Percentiles rank a stretch among this genome's conserved stretches.
phyloP scores from a whole-genome alignment of 2,797 vertebrate species.

The Gallinago stenura region DNA sequence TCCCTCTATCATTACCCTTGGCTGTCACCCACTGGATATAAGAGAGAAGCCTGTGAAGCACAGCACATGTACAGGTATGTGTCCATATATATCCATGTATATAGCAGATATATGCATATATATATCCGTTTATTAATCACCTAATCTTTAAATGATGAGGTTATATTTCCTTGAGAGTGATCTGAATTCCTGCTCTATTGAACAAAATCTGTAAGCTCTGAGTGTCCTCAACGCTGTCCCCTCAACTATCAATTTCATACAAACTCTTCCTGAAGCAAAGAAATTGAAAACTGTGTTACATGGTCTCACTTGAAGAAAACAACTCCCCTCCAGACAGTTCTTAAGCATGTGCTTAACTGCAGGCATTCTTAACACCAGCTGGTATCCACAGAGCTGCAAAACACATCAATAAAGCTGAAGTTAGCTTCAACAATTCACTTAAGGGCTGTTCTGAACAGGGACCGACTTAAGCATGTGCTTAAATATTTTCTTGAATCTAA shows the following conservation, averaged over 20 bases:
- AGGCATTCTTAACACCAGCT: not conserved
- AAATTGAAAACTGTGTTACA: not conserved
- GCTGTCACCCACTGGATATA: not conserved
- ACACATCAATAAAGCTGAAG: not conserved
- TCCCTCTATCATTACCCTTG: not conserved
- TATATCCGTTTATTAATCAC: not conserved
- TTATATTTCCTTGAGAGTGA: not conserved
- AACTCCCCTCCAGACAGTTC: not conserved
- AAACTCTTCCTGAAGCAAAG: not conserved
- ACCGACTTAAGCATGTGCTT: conserved; percentile 13
- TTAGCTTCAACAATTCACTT: not conserved
- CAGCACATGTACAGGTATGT: not conserved
- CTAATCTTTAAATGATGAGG: not conserved
- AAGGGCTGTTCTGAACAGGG: not conserved
- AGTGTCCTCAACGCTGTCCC: rapidly evolving
- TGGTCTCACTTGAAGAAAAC: not conserved
- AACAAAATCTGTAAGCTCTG: not conserved
- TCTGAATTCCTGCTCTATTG: not conserved
- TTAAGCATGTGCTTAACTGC: not conserved
- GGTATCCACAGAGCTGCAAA: conserved; percentile 9
- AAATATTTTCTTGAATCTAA: conserved; percentile 45
- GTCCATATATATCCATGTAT: not conserved
- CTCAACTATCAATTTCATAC: not conserved
- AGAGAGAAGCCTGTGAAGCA: not conserved
- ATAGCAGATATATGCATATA: rapidly evolving